Evolutionary conservation across 2,113 vertebrate species (phyloP).

Genomic region (Dinomys branickii): DNA sequence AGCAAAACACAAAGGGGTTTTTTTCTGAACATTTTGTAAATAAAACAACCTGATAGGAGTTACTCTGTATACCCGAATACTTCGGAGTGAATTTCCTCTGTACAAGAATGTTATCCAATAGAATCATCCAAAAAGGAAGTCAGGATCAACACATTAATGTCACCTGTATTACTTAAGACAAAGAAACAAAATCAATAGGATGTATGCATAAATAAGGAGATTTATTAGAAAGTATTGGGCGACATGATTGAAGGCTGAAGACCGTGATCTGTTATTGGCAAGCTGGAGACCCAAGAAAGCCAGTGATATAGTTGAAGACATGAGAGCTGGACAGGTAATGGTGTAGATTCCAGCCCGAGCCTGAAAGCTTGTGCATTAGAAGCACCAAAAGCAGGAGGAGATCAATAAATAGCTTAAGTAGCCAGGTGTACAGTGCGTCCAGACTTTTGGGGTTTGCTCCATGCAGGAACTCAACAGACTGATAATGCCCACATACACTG

Average conservation of each 20-base stretch:
- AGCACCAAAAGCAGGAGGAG: background rate
- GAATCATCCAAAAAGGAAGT: background rate
- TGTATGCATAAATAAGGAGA: background rate
- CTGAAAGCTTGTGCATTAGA: background rate
- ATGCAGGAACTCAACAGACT: background rate
- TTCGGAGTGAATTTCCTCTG: constrained; percentile 5
- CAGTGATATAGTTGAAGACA: background rate
- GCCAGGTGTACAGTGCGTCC: background rate
- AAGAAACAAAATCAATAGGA: background rate
- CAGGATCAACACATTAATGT: background rate
- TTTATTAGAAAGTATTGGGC: background rate
- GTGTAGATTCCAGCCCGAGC: background rate
- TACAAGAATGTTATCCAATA: background rate
- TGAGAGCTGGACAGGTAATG: background rate
- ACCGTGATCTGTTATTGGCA: background rate
- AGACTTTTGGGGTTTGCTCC: background rate
- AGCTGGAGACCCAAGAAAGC: background rate
- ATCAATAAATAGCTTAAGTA: background rate
- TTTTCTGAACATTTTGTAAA: background rate
- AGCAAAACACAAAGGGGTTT: background rate
- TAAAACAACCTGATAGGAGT: background rate
- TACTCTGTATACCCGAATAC: background rate
- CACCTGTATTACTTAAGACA: background rate
- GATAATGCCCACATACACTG: background rate
- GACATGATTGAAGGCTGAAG: background rate